Base-by-base conservation (phyloP, 2,797 vertebrate genomes). In the Potorous gilbertii region DNA sequence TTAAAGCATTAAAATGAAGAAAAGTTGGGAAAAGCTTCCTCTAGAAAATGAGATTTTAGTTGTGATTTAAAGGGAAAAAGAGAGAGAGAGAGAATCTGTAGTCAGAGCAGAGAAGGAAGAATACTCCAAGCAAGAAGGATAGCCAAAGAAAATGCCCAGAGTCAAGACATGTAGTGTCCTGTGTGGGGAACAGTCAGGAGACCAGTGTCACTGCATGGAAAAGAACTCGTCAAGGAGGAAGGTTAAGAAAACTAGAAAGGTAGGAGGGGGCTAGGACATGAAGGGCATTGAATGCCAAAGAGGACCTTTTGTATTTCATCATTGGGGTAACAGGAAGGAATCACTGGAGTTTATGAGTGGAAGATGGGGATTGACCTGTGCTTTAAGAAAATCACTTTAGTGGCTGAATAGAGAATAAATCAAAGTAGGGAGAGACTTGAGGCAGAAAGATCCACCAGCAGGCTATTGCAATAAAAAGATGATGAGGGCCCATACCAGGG, bases 61-160 rank as follows among this genome's bases (percentile, higher is more conserved):
- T 81, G 56, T 52, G 52, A 52, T 52, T 52, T 52, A 52, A 52
- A 52, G 52, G 52, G 52, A 5, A 62, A 54, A 24, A 56, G 56
- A 56, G 56, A 14, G 54, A 89, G 3, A 9, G 1, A 56, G 12
- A 55, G 29, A 55, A 97, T 98, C 97, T 98, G 98, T 91, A 90
- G 9, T 81, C 6, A 0, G 93, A 29, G 66, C 21, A 97, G 96
- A 98, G 96, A 98, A 98, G 91, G 3, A 21, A 55, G 0, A 21
- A 28, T 0, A 91, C 95, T 95, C 90, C 56, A 31, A 55, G 66
- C 66, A 74, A 74, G 4, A 62, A 62, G 6, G 18, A 21, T 74
- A 74, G 8, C 4, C 14, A 92, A 95, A 74, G 46, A 62, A 55
- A 81, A 81, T 24, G 16, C 8, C n/a, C 66, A 40, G 59, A 66